Base-by-base conservation (phyloP, 2,113 vertebrate genomes). In the Mobula birostris region DNA sequence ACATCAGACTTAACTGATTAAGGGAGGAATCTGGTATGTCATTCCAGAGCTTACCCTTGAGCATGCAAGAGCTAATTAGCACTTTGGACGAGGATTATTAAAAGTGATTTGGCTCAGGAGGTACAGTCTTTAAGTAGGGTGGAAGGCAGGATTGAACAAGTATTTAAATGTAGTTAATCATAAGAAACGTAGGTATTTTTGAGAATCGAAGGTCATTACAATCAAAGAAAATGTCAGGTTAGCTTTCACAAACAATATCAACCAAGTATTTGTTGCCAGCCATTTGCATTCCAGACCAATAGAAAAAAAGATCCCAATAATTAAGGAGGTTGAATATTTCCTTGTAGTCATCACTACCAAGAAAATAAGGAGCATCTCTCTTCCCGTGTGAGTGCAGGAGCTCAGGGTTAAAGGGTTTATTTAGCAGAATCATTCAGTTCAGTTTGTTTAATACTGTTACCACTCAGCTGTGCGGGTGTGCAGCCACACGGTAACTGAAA, bases 1-100 rank as follows among this genome's bases (percentile, higher is more conserved):
- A 88, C 29, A 88, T 63, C 85, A 5, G 83, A 6, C 83, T 63
- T 87, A 61, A 87, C 17, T 32, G 85, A 88, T 88, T 88, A 88
- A 63, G 58, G 83, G 58, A 63, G 56, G 56, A 17, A 88, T 88
- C 85, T 32, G 2, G 29, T 32, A 29, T 88, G 85, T 32, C 58
- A 9, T 19, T 0, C 1, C 66, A 88, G 85, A 88, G 61, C 29
- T 88, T 88, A 66, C 61, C 61, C 85, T 88, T n/a, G 48, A 88
- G 85, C 24, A 61, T 88, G 63, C 12, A 66, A n/a, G 58, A 88
- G 11, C 85, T 88, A 66, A 88, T 66, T 66, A 66, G 29, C 85
- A 88, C 12, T 9, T 87, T 11, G 48, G 56, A 66, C 1, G 12
- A 87, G 11, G 56, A n/a, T 27, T 27, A 63, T n/a, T 27, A 85